Evolutionary conservation across 2,113 vertebrate genomes (phyloP).

Genomic region (Otus sunia): DNA sequence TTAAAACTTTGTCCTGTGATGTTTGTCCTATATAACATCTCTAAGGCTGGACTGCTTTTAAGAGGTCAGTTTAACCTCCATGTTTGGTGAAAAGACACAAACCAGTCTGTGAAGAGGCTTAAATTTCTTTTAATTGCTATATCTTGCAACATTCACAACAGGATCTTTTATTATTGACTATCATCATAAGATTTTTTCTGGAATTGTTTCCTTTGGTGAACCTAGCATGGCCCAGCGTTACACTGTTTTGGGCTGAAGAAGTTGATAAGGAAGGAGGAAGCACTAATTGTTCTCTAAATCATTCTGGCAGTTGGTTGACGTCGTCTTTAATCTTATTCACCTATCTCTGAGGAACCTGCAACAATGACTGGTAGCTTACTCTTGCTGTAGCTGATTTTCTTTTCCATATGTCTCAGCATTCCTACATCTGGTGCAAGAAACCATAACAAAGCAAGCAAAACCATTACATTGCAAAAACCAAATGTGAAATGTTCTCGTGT

Average conservation of each 20-base stretch:
- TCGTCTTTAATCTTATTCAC: background rate
- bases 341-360: background rate
- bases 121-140: background rate
- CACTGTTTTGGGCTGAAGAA: background rate
- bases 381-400: conserved; percentile 16
- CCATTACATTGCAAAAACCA: background rate
- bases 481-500: conserved; percentile 15
- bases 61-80: background rate
- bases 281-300: background rate
- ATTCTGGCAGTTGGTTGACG: background rate
- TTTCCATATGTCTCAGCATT: conserved; percentile 20
- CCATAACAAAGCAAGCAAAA: conserved; percentile 39
- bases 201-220: background rate
- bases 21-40: background rate
- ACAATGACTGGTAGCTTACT: background rate
- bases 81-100: background rate
- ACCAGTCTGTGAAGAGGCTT: background rate
- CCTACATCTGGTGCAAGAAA: conserved; percentile 38
- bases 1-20: background rate
- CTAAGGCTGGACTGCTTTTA: background rate
- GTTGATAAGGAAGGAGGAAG: background rate
- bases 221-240: background rate
- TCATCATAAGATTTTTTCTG: background rate
- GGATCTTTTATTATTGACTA: background rate
- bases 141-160: background rate